Conservation (phyloP, 2,113 vertebrate species). For the Blennius ocellaris region DNA sequence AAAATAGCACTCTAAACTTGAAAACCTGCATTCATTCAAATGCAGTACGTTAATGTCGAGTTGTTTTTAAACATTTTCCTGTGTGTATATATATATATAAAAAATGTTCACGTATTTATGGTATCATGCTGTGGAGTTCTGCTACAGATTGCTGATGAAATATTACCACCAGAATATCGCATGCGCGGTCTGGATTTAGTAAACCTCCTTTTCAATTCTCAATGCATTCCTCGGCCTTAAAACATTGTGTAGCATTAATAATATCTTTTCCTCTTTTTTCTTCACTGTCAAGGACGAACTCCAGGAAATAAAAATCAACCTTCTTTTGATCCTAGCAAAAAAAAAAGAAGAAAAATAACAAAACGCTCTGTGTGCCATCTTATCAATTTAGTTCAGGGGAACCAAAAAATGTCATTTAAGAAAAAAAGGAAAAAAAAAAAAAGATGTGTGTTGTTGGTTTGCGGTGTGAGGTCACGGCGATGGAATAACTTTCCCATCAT, state of each 20-base stretch:
- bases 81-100: no score
- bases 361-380: neutral
- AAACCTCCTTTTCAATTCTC: neutral
- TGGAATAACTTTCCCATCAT: constrained; percentile 7
- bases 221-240: neutral
- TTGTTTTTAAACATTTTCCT: no score
- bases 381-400: constrained; percentile 1
- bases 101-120: neutral
- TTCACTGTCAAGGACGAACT: neutral
- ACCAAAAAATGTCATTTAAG: neutral
- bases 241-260: neutral
- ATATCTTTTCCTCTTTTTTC: neutral
- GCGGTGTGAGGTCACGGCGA: neutral
- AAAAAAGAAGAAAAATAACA: no score
- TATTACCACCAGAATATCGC: neutral
- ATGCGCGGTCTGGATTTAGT: neutral
- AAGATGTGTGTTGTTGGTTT: neutral
- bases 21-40: no score
- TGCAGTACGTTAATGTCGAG: no score
- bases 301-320: neutral
- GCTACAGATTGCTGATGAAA: neutral
- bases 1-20: no score
- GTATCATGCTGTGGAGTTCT: neutral
- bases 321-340: no score
- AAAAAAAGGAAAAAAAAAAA: neutral